phyloP scores from a whole-genome alignment of 2,888 invertebrate genomes.

The Chloroclystis v-ata region DNA sequence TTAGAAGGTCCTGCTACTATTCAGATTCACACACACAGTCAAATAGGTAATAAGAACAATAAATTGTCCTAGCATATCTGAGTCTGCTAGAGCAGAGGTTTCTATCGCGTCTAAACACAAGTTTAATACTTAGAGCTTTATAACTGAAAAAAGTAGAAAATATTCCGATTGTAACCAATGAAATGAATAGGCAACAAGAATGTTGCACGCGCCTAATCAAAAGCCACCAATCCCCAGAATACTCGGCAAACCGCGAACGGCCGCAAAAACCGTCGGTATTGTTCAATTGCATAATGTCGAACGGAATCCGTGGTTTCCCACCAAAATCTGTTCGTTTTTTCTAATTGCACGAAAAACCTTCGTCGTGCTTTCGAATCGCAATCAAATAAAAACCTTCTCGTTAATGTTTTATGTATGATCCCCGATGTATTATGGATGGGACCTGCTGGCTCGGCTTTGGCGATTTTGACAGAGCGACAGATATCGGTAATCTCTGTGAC shows the following conservation, averaged over 20 bases:
- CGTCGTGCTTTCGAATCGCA: conserved; percentile 59
- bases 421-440: conserved; percentile 73
- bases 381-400: conserved; percentile 75
- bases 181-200: conserved; percentile 34
- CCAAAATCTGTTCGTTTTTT: conserved; percentile 58
- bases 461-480: conserved; percentile 71
- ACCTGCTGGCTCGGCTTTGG: conserved; percentile 62
- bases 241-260: conserved; percentile 41
- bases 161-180: too few relatives aligned
- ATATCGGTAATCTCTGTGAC: conserved; percentile 64
- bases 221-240: conserved; percentile 47
- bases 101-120: too few relatives aligned
- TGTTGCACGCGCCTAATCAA: conserved; percentile 28
- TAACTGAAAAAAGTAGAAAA: too few relatives aligned
- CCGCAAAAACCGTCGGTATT: conserved; percentile 52
- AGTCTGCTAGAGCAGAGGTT: too few relatives aligned
- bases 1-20: conserved; percentile 6
- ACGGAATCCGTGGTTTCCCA: conserved; percentile 62
- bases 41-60: too few relatives aligned
- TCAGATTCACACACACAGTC: too few relatives aligned
- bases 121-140: too few relatives aligned
- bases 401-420: conserved; percentile 75
- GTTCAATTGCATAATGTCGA: conserved; percentile 55
- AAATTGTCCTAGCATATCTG: too few relatives aligned
- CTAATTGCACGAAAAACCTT: conserved; percentile 58